Conservation (phyloP, 2,113 vertebrate species). For the Pituophis catenifer region DNA sequence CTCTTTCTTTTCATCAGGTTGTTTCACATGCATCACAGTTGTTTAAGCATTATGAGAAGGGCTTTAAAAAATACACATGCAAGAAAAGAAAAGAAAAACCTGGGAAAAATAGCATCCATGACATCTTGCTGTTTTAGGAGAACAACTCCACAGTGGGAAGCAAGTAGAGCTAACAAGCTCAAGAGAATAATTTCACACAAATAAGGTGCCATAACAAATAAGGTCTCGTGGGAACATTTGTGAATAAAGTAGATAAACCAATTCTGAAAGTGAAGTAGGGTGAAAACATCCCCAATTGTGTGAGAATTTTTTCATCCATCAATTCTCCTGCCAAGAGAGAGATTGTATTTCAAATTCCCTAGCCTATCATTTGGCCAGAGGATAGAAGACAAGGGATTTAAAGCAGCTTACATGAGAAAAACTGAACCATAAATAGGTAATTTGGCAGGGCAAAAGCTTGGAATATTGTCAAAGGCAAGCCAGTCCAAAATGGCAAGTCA, state of each 20-base stretch:
- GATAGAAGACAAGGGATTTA: not conserved
- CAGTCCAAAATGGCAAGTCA: fast-evolving
- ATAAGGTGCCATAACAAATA: conserved; percentile 26
- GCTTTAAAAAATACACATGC: not conserved
- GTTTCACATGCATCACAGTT: not conserved
- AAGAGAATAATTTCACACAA: conserved; percentile 18
- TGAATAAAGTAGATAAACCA: conserved; percentile 22
- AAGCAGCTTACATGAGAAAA: not conserved
- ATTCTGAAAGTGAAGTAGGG: not conserved
- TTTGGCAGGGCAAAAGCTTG: not conserved
- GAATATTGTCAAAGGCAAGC: not conserved
- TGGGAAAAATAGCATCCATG: conserved; percentile 22
- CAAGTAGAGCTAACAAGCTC: not conserved
- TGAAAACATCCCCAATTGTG: not conserved
- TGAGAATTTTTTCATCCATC: not conserved
- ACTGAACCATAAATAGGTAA: not conserved
- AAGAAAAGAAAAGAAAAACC: not conserved
- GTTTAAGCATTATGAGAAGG: not conserved
- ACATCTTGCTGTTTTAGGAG: conserved; percentile 19
- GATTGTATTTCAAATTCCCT: not conserved
- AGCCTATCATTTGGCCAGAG: not conserved
- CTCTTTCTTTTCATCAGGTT: not conserved
- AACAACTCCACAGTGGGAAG: conserved; percentile 17
- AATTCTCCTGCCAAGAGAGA: not conserved
- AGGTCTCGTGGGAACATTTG: not conserved